Percentiles rank a stretch among this genome's conserved stretches.
Conservation (phyloP, 37 sponge, comb jelly and placozoan genomes). For the Beroe ovata region DNA sequence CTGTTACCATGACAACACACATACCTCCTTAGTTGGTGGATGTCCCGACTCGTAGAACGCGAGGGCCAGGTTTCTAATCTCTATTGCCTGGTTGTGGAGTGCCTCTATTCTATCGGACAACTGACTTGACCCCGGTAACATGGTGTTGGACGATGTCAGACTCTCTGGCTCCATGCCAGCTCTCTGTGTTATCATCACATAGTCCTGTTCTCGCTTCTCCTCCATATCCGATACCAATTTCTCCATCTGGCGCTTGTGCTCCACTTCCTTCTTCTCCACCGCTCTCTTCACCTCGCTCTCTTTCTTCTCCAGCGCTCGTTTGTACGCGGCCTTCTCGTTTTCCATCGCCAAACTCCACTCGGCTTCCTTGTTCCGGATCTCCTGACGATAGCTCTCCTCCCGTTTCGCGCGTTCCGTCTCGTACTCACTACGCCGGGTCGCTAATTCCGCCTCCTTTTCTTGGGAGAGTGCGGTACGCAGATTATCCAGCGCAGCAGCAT, state of each 20-base stretch:
- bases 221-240: conserved; percentile 44
- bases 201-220: conserved; percentile 47
- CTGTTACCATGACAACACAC: too few relatives aligned
- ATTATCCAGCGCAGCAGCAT: conserved; percentile 2
- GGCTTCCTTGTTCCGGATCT: neutral
- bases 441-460: conserved; percentile 6
- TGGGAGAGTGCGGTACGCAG: conserved; percentile 22
- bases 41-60: conserved; percentile 53
- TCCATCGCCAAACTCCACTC: neutral
- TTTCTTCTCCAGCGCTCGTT: neutral
- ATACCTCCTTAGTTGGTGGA: conserved; percentile 50
- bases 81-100: conserved; percentile 48
- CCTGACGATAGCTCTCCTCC: conserved; percentile 25
- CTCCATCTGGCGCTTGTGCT: conserved; percentile 21
- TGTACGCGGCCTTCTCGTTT: neutral
- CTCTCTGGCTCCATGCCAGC: neutral
- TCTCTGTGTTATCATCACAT: neutral
- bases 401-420: conserved; percentile 27
- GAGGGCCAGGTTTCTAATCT: conserved; percentile 17
- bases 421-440: neutral
- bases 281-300: neutral
- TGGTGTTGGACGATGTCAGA: neutral
- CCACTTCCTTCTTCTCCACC: conserved; percentile 24
- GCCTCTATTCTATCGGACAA: conserved; percentile 50
- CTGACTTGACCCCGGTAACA: conserved; percentile 18